phyloP scores from a whole-genome alignment of 2,888 invertebrate species.

The Microctonus brassicae region DNA sequence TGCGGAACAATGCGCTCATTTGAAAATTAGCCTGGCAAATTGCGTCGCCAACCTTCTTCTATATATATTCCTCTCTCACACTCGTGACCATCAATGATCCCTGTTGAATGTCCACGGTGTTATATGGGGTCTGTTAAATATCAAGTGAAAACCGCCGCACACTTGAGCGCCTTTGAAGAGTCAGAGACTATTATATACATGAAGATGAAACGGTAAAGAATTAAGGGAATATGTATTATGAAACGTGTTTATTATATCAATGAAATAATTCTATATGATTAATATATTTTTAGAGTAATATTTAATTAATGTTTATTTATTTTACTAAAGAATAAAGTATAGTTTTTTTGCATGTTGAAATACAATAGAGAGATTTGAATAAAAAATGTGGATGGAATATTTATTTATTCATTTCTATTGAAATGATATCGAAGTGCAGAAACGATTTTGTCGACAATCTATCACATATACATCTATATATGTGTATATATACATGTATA shows the following conservation, averaged over 20 bases:
- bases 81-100: slow-evolving; percentile 10
- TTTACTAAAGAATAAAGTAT: no score
- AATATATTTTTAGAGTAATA: no score
- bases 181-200: neutral
- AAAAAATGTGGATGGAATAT: slow-evolving; percentile 12
- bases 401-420: slow-evolving; percentile 43
- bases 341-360: no score
- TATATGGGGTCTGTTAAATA: slow-evolving; percentile 13
- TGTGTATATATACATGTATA: no score
- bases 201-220: neutral
- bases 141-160: neutral
- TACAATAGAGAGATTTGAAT: no score
- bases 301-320: no score
- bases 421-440: slow-evolving; percentile 43
- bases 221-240: neutral
- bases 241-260: no score
- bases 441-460: slow-evolving; percentile 44
- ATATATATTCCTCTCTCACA: slow-evolving; percentile 5
- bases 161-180: neutral
- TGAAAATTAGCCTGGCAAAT: slow-evolving; percentile 29
- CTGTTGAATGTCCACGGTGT: slow-evolving; percentile 17
- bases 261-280: no score
- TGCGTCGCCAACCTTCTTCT: no score
- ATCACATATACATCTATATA: neutral
- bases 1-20: slow-evolving; percentile 16